Evolutionary conservation across 2,797 vertebrate genomes (phyloP), one percentile per base, ranked within the genome.

Genomic region (Rhinoraja longicauda): DNA sequence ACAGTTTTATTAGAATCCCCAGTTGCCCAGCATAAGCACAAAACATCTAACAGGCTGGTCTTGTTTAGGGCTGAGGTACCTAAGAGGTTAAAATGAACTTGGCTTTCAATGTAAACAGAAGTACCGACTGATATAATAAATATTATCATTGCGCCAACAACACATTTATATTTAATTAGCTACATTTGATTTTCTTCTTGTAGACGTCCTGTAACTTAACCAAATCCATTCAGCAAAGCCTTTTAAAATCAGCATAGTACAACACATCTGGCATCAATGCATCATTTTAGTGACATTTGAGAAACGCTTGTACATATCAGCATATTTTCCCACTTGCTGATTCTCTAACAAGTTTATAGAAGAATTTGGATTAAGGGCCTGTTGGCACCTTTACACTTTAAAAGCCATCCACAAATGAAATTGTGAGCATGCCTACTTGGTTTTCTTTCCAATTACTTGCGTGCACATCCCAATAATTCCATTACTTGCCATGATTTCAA

Each of bases 1-100:
- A 86, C 57, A 86, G 13, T 62, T 17, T n/a, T 26, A 86, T 62
- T 86, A 86, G 82, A 86, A 86, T 86, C 82, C 82, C 82, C 82
- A 64, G 82, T 86, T 64, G 57, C 59, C 82, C 82, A 62, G 12
- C n/a, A 17, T 86, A 86, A 86, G 57, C 59, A 86, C 82, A 32
- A n/a, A 62, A n/a, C 57, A 86, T 6, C 29, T 59, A 1, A 62
- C 57, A 86, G 82, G 29, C 57, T 86, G 82, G 13, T 64, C 57
- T 64, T 6, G 29, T 86, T 86, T 29, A 86, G 26, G 79, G 57
- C 29, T 62, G 29, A 86, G 82, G 57, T 86, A 15, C 29, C 53
- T n/a, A 32, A n/a, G 57, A 62, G 0, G 13, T 64, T 86, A 29
- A 84, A 62, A 86, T 86, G 82, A 86, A 86, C 32, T 62, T 86